These are phyloP conservation scores for Trichogramma dendrolimi DNA, from an alignment of 2,888 invertebrate species.

Conservation along the genomic window DNA sequence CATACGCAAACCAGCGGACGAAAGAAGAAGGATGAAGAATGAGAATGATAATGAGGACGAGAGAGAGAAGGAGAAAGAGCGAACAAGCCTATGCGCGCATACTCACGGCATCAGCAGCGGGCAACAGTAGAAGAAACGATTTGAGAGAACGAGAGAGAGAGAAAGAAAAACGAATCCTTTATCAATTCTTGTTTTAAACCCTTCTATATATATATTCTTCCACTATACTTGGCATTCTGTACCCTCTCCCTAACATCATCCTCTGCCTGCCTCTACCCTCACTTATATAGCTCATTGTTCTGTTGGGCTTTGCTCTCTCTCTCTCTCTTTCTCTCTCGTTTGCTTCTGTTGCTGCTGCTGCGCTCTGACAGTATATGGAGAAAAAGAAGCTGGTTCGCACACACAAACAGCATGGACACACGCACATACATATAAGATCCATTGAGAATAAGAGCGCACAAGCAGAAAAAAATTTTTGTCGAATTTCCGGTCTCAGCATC, in stretches of 20 bases:
- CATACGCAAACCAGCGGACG: neutral
- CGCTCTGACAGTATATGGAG: constrained; percentile 5
- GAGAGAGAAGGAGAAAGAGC: neutral
- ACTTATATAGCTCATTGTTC: too few relatives aligned
- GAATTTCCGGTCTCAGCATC: constrained; percentile 9
- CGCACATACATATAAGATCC: neutral
- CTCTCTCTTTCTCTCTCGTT: neutral
- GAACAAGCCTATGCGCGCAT: neutral
- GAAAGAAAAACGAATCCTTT: constrained; percentile 19
- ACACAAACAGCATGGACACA: too few relatives aligned
- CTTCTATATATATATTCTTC: too few relatives aligned
- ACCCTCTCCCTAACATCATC: neutral
- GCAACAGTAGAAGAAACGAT: constrained; percentile 2
- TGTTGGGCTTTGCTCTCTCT: constrained; percentile 8
- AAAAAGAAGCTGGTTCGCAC: too few relatives aligned
- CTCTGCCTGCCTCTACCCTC: neutral
- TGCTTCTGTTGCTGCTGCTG: neutral
- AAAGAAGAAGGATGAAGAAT: constrained; percentile 19
- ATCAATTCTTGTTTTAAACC: constrained; percentile 20
- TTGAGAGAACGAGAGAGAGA: constrained; percentile 19
- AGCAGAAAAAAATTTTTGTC: constrained; percentile 15
- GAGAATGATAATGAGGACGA: constrained; percentile 17
- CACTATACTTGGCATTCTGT: too few relatives aligned
- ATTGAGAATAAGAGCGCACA: neutral
- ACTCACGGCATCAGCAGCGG: neutral